Evolutionary conservation across 2,797 vertebrate species (phyloP), one percentile per base, ranked within the genome.

Genomic region (Paguma larvata): DNA sequence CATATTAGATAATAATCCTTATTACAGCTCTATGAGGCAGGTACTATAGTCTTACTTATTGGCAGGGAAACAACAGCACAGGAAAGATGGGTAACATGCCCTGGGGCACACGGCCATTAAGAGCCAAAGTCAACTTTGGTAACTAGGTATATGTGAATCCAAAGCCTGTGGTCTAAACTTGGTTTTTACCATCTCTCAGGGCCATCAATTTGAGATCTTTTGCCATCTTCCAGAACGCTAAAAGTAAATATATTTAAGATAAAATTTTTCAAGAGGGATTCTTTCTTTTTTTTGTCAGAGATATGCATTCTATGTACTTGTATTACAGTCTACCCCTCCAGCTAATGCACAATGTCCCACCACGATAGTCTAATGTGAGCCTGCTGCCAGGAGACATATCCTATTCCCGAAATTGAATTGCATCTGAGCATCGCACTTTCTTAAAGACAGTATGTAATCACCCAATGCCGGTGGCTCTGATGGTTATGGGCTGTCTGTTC

Each of bases 231-330:
- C 70, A 86, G 32, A 73, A 73, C 34, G 85, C 12, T 44, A 56
- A 70, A 78, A 86, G 67, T 32, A 85, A 97, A 53, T 51, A 48
- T 65, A 89, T 82, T 63, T 93, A 90, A 68, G 48, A n/a, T 19
- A 67, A 85, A 19, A 1, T 70, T 94, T 89, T 62, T 32, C 15
- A 77, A 75, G 44, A 27, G 44, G n/a, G 38, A 38, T 38, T 0
- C 14, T 80, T 77, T 62, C 77, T 38, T 38, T 85, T 62, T 25
- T 56, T 21, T 6, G 12, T 59, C n/a, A 63, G 30, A 77, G 44
- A 59, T 67, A 67, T 32, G 12, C 30, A 56, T 93, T 89, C 19
- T 84, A 10, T 77, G 44, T 91, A 16, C 11, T 92, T 75, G 6
- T 85, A 16, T 87, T 65, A 79, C 2, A 73, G 23, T 38, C 41